These are phyloP conservation scores for Beris morrisii DNA, from an alignment of 2,888 invertebrate genomes.

Conservation along the genomic window DNA sequence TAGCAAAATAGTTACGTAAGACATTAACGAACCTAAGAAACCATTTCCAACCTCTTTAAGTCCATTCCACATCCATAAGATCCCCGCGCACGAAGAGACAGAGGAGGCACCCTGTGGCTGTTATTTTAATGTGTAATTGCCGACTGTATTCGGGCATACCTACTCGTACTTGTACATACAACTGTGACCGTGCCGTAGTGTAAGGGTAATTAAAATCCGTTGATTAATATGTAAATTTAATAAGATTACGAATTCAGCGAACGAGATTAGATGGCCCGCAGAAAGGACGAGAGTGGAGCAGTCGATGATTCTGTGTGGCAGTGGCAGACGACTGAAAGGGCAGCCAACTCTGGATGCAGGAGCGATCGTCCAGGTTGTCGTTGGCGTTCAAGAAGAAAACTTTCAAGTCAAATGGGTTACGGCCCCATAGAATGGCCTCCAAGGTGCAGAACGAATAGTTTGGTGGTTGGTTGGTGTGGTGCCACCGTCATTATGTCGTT, in stretches of 20 bases:
- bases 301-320: neutral
- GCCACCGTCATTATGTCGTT: constrained; percentile 9
- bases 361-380: neutral
- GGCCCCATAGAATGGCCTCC: neutral
- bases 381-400: constrained; percentile 15
- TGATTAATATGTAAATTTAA: constrained; percentile 99
- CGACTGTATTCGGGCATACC: constrained; percentile 27
- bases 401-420: constrained; percentile 2
- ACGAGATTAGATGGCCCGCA: constrained; percentile 64
- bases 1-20: constrained; percentile 18
- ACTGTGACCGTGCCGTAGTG: constrained; percentile 49
- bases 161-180: constrained; percentile 7
- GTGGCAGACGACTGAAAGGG: neutral
- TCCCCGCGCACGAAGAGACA: constrained; percentile 4
- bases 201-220: constrained; percentile 96
- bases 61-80: constrained; percentile 3
- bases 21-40: constrained; percentile 4
- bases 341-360: neutral
- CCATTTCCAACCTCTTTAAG: constrained; percentile 8
- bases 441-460: too few relatives aligned
- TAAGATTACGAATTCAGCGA: constrained; percentile 93
- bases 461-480: constrained; percentile 1
- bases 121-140: constrained; percentile 34
- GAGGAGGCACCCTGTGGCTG: constrained; percentile 27
- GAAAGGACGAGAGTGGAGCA: constrained; percentile 50